phyloP scores from a whole-genome alignment of 2,888 invertebrate genomes.

The Agriopis leucophaearia region DNA sequence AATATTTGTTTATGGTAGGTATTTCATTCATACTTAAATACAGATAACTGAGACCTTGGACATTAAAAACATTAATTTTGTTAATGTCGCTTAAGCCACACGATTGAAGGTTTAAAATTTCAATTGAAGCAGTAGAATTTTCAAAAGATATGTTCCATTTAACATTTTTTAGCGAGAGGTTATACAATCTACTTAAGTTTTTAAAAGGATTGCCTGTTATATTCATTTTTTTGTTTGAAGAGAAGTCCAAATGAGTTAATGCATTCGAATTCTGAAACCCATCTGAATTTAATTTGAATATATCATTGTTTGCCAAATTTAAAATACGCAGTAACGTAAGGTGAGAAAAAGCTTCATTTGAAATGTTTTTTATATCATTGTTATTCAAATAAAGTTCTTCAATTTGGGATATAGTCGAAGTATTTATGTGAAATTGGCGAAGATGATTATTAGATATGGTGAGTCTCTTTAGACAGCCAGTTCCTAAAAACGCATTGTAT shows the following conservation, averaged over 20 bases:
- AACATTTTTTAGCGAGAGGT: slow-evolving; percentile 37
- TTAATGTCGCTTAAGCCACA: slow-evolving; percentile 42
- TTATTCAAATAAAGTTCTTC: slow-evolving; percentile 44
- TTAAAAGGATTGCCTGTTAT: slow-evolving; percentile 40
- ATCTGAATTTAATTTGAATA: slow-evolving; percentile 35
- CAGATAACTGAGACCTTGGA: slow-evolving; percentile 34
- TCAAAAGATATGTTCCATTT: slow-evolving; percentile 40
- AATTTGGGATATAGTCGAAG: slow-evolving; percentile 34
- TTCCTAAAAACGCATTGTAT: slow-evolving; percentile 39
- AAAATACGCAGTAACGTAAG: slow-evolving; percentile 38
- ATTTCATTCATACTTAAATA: slow-evolving; percentile 45
- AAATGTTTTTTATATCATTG: slow-evolving; percentile 40
- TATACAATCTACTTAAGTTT: slow-evolving; percentile 37
- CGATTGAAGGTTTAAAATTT: slow-evolving; percentile 38
- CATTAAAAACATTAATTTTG: slow-evolving; percentile 35
- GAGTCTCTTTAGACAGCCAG: slow-evolving; percentile 40
- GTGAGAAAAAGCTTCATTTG: slow-evolving; percentile 38
- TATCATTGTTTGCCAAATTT: slow-evolving; percentile 42
- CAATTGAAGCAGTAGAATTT: slow-evolving; percentile 30
- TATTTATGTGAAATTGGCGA: slow-evolving; percentile 40
- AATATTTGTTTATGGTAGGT: slow-evolving; percentile 42
- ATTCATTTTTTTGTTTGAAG: slow-evolving; percentile 37
- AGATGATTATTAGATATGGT: slow-evolving; percentile 45
- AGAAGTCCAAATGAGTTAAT: slow-evolving; percentile 41
- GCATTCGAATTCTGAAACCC: slow-evolving; percentile 29